Evolutionary conservation across 2,113 vertebrate genomes (phyloP).

Genomic region (Siniperca knerii): DNA sequence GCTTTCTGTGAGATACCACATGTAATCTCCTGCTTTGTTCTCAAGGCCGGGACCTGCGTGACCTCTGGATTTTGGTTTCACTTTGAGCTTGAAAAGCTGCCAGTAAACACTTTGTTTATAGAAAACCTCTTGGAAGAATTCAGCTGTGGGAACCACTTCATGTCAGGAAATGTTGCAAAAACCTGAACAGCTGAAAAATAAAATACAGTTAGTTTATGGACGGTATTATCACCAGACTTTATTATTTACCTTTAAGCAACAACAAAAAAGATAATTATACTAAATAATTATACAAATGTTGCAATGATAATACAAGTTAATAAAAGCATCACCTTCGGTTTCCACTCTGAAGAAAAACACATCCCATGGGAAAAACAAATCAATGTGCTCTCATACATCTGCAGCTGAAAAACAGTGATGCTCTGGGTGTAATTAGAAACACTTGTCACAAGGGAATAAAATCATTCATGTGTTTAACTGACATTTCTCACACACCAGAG

Average conservation of each 20-base stretch:
- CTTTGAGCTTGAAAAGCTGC: slow-evolving; percentile 9
- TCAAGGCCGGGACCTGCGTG: slow-evolving; percentile 32
- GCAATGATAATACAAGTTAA: slow-evolving; percentile 9
- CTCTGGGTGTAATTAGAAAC: slow-evolving; percentile 42
- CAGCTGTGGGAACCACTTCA: slow-evolving; percentile 12
- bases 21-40: slow-evolving; percentile 21
- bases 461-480: slow-evolving; percentile 45
- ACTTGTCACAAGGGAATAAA: slow-evolving; percentile 34
- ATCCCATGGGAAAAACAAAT: slow-evolving; percentile 59
- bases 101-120: slow-evolving; percentile 57
- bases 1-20: slow-evolving; percentile 28
- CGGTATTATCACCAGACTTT: neutral
- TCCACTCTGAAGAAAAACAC: slow-evolving; percentile 30
- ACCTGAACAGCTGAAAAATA: neutral
- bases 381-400: slow-evolving; percentile 42
- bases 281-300: neutral
- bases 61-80: slow-evolving; percentile 21
- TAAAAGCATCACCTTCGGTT: slow-evolving; percentile 47
- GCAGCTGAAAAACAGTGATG: slow-evolving; percentile 25
- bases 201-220: neutral
- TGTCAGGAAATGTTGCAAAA: slow-evolving; percentile 15
- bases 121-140: slow-evolving; percentile 28
- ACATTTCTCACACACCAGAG: slow-evolving; percentile 58
- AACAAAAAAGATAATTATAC: neutral
- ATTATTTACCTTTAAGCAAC: neutral